These are phyloP conservation scores for Scaptomyza cyrtandrae DNA, from an alignment of 2,888 invertebrate species.

Conservation along the genomic window DNA sequence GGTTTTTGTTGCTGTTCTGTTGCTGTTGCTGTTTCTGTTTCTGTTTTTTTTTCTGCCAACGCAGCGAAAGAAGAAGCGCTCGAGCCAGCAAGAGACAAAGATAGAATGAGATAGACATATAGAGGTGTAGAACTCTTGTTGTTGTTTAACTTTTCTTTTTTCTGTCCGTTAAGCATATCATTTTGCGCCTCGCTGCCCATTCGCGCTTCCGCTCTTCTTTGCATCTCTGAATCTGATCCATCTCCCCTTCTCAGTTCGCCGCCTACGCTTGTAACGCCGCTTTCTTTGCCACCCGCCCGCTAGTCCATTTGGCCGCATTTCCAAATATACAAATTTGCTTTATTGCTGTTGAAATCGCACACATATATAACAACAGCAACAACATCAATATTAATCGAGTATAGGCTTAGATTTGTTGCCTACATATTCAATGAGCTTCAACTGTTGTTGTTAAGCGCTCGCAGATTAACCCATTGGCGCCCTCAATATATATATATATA, in stretches of 20 bases:
- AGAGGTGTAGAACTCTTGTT: conserved; percentile 17
- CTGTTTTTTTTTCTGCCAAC: conserved; percentile 58
- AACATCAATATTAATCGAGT: conserved; percentile 38
- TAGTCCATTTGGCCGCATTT: conserved; percentile 49
- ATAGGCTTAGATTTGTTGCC: conserved; percentile 59
- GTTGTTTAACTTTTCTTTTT: conserved; percentile 3
- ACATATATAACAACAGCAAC: conserved; percentile 26
- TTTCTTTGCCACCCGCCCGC: conserved; percentile 61
- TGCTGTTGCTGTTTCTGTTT: conserved; percentile 32
- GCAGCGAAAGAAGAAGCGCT: conserved; percentile 46
- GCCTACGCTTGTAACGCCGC: conserved; percentile 38
- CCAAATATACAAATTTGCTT: conserved; percentile 35
- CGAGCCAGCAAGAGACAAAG: conserved; percentile 35
- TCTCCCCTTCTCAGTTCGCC: conserved; percentile 6
- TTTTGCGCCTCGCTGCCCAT: conserved; percentile 70
- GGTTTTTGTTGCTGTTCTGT: conserved; percentile 22
- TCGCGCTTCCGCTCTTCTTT: conserved; percentile 6
- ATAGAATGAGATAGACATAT: conserved; percentile 4
- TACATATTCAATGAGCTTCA: conserved; percentile 60
- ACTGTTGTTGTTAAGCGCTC: conserved; percentile 40
- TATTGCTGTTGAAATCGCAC: conserved; percentile 52
- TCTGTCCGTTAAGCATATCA: conserved; percentile 54
- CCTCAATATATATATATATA: conserved; percentile 32
- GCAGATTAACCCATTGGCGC: conserved; percentile 45
- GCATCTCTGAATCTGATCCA: background rate